Evolutionary conservation across 2,113 vertebrate species (phyloP).

Genomic region (Tenrec ecaudatus): DNA sequence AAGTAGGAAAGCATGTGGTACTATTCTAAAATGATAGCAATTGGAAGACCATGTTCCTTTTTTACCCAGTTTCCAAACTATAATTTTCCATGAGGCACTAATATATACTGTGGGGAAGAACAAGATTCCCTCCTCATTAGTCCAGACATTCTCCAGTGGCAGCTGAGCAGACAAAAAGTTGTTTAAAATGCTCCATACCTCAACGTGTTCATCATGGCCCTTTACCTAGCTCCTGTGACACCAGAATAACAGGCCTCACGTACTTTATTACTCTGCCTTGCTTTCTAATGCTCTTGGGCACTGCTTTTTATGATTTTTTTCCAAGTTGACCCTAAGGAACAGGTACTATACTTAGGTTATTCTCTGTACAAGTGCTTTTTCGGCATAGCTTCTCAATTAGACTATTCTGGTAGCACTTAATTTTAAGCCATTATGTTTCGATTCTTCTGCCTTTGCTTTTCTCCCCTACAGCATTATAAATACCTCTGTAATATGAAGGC

Average conservation of each 20-base stretch:
- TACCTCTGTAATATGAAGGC: not conserved
- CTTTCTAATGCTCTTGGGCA: conserved; percentile 14
- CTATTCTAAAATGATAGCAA: conserved; percentile 39
- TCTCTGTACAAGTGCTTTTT: not conserved
- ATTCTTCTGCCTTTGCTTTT: conserved; percentile 40
- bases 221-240: not conserved
- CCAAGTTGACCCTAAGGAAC: conserved; percentile 20
- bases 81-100: not conserved
- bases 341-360: not conserved
- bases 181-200: not conserved
- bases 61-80: conserved; percentile 63
- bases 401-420: not conserved
- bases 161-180: not conserved
- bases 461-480: not conserved
- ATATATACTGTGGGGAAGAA: not conserved
- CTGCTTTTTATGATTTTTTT: not conserved
- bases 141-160: not conserved
- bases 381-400: not conserved
- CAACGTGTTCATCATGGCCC: not conserved
- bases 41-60: conserved; percentile 1
- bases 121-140: not conserved
- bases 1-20: conserved; percentile 28
- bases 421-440: conserved; percentile 22
- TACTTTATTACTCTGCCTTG: not conserved
- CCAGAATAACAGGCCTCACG: not conserved